Base-by-base conservation (phyloP, 2,888 invertebrate species). In the Spodoptera picta region DNA sequence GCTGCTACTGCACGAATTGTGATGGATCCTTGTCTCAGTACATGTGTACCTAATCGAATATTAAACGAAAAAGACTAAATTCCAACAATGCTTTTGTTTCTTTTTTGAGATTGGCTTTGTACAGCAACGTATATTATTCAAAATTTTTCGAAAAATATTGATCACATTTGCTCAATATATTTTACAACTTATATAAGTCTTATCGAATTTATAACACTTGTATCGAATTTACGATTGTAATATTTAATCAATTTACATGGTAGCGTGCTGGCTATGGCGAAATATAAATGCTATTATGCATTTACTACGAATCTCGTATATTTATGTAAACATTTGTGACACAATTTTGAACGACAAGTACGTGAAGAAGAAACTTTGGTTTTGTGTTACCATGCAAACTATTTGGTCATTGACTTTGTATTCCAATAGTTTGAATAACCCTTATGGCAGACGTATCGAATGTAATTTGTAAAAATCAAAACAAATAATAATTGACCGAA, bases 141-240 rank as follows among this genome's bases (percentile, higher is more conserved):
- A 7, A 36, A 36, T 7, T 5, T 64, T 59, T 50, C 53, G 36
- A 54, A 44, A 45, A 23, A 60, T 49, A 52, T 70, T 73, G 55
- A 73, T 60, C 52, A 50, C 63, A 53, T 56, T 67, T 75, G 80
- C 79, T 77, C 80, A 76, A 76, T 60, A 27, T 52, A 36, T 41
- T 42, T 36, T 54, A 12, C 48, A 47, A 61, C 57, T 42, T 69
- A 57, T 47, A 19, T 72, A 75, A 60, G 62, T 76, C 50, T 57
- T 69, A 56, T 65, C 77, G 77, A 77, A 77, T 77, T 79, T 79
- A 79, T 44, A 6, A 58, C 60, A 47, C 51, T 48, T 62, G 42
- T 66, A 64, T 61, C 64, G 79, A 66, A 61, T 67, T 54, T 65
- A 61, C 60, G 64, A 74, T 54, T 45, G 42, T 69, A 46, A 56